Percentiles rank a stretch among this genome's conserved stretches.
Conservation (phyloP, 2,888 invertebrate genomes). For the Drosophila limbata region DNA sequence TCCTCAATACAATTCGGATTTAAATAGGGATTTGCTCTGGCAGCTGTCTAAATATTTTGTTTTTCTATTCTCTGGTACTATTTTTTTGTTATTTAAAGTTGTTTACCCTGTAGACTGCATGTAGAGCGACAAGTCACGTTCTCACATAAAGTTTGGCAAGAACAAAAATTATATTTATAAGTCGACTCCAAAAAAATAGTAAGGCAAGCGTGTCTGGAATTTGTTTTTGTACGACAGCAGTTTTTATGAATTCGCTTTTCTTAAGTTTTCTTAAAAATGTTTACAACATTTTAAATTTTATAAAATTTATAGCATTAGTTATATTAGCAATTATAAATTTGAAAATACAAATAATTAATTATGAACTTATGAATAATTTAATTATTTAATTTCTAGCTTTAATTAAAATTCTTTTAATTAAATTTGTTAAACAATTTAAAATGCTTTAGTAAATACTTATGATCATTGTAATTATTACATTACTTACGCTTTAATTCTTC, state of each 20-base stretch:
- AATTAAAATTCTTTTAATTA: no score
- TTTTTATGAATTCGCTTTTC: background rate
- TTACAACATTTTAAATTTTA: background rate
- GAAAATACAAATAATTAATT: background rate
- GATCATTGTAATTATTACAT: no score
- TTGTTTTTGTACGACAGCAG: background rate
- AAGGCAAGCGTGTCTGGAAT: constrained; percentile 6
- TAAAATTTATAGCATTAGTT: no score
- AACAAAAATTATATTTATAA: constrained; percentile 31
- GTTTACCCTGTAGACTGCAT: constrained; percentile 10
- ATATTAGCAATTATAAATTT: no score
- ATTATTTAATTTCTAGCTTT: no score
- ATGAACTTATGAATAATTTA: no score
- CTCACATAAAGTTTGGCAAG: constrained; percentile 45
- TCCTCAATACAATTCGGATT: constrained; percentile 43
- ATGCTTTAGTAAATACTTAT: background rate
- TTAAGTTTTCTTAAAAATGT: background rate
- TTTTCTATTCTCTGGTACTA: background rate
- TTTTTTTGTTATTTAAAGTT: constrained; percentile 41
- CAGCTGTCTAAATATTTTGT: constrained; percentile 48
- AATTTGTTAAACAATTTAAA: background rate
- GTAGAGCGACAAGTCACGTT: constrained; percentile 61
- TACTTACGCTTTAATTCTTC: no score
- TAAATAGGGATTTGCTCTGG: constrained; percentile 12
- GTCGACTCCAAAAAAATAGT: background rate